These are phyloP conservation scores for Semnornis frantzii DNA, from an alignment of 2,113 vertebrate species.

Conservation along the genomic window DNA sequence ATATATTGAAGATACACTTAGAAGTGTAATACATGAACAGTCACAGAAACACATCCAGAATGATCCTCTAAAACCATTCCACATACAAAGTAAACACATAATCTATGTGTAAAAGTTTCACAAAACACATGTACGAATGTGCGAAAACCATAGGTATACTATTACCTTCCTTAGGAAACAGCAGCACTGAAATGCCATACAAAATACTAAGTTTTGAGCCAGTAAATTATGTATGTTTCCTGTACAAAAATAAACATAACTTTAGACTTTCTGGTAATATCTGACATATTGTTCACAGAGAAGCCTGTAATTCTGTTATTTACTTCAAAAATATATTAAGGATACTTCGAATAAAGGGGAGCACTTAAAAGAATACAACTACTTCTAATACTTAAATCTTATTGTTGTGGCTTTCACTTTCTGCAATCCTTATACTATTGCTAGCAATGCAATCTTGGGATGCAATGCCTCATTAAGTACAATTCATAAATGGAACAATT, in stretches of 20 bases:
- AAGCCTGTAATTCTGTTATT: neutral
- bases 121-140: accelerated
- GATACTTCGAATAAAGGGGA: neutral
- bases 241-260: neutral
- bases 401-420: neutral
- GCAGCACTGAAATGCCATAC: neutral
- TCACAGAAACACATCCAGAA: neutral
- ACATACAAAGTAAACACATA: neutral
- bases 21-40: neutral
- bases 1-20: neutral
- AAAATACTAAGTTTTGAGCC: neutral
- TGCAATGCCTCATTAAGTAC: neutral
- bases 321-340: neutral
- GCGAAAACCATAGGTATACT: neutral
- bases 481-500: neutral
- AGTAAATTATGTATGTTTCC: neutral
- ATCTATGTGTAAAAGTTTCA: neutral
- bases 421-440: neutral
- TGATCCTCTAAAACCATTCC: neutral
- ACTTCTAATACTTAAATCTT: neutral
- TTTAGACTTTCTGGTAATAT: neutral
- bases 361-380: neutral
- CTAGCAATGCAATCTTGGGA: neutral
- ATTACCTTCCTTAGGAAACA: neutral
- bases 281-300: neutral